These are phyloP conservation scores for Macquaria australasica DNA, from an alignment of 2,113 vertebrate species.

Conservation along the genomic window DNA sequence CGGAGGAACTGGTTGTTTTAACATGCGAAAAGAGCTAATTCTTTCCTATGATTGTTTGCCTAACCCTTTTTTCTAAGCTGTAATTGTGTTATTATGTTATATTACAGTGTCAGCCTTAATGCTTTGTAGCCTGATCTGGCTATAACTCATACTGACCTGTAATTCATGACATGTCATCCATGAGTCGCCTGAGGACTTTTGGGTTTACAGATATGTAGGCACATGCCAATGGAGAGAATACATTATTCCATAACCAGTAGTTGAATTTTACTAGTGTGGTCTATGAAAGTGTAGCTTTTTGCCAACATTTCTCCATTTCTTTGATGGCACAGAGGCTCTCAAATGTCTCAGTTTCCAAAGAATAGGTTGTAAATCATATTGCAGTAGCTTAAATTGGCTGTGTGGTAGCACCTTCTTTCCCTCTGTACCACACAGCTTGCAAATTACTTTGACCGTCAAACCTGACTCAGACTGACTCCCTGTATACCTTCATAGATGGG, in stretches of 20 bases:
- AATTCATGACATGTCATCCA: constrained; percentile 63
- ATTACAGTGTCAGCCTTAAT: constrained; percentile 55
- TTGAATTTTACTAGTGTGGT: constrained; percentile 54
- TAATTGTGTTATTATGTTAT: constrained; percentile 61
- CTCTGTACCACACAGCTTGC: background rate
- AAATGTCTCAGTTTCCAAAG: constrained; percentile 49
- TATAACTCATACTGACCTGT: constrained; percentile 59
- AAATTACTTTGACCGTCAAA: constrained; percentile 61
- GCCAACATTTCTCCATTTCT: constrained; percentile 44
- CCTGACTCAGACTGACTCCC: constrained; percentile 57
- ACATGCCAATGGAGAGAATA: constrained; percentile 49
- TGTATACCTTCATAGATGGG: constrained; percentile 69
- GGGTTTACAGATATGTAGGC: constrained; percentile 28
- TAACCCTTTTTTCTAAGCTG: constrained; percentile 30
- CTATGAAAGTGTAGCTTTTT: constrained; percentile 23
- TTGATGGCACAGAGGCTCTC: constrained; percentile 46
- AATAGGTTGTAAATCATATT: constrained; percentile 48
- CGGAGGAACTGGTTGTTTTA: constrained; percentile 23
- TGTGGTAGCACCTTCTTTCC: background rate
- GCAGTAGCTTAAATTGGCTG: constrained; percentile 32
- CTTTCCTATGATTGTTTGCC: constrained; percentile 47
- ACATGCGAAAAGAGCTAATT: constrained; percentile 18
- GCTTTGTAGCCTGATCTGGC: constrained; percentile 44
- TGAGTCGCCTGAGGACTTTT: constrained; percentile 51
- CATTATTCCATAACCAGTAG: constrained; percentile 48